Base-by-base conservation (phyloP, 2,888 invertebrate genomes). In the Acrobeloides nanus region DNA sequence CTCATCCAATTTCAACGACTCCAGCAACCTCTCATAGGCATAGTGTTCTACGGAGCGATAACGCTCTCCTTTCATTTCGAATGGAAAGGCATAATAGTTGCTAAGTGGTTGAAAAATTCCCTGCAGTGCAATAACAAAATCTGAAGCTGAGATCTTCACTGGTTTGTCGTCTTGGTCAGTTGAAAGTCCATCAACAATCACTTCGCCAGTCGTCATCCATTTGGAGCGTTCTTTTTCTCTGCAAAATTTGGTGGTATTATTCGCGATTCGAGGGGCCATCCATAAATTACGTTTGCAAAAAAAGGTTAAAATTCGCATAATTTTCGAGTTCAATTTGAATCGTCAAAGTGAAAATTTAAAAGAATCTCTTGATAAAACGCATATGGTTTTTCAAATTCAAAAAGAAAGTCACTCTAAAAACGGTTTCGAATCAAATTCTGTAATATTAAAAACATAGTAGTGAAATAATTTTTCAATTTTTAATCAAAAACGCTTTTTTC, bases 21-120 rank as follows among this genome's bases (percentile, higher is more conserved):
- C 48, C 40, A 61, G 58, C 12, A 70, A 46, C 40, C 70, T 58
- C 45, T 69, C 63, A 40, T 64, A 71, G 3, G 65, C 71, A 45
- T 71, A 71, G 38, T 71, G 71, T 42, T 71, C 71, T 0, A 71
- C 71, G 1, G 68, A 68, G 25, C 71, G 61, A 51, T 67, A 70
- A 6, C 49, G 40, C 31, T 61, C 64, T 10, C 61, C 62, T 39
- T 64, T 64, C 42, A 64, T 58, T 21, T 60, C 62, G 31, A 67
- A 52, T n/a, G 38, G 34, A 32, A 55, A 52, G 5, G 64, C 53
- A 48, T 62, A 71, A 40, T 68, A 72, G 43, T 68, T 70, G 54
- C 61, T 61, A 8, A 70, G 57, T 0, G 71, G 71, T 26, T 60
- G 62, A 54, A 72, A 67, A 3, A 68, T 62, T 8, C 71, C 71